Percentiles rank a stretch among this genome's conserved stretches.
phyloP scores from a whole-genome alignment of 2,113 vertebrate species.

The Bombycilla garrulus region DNA sequence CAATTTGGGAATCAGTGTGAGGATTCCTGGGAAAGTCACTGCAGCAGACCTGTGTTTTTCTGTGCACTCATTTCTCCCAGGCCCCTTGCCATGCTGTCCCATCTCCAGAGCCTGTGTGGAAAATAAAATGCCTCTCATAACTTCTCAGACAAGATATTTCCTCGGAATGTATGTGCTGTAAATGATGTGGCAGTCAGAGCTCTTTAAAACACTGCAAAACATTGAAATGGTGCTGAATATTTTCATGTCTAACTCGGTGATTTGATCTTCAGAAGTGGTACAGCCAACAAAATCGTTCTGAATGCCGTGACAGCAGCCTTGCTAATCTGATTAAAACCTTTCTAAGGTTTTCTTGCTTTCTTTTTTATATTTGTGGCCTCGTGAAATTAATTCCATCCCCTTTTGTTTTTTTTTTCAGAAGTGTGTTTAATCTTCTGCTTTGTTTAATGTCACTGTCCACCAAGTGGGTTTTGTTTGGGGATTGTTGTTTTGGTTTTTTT shows the following conservation, averaged over 20 bases:
- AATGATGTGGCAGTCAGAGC: neutral
- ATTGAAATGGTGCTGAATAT: neutral
- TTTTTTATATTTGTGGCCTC: neutral
- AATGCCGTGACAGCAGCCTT: neutral
- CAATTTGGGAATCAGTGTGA: neutral
- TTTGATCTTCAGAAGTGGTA: neutral
- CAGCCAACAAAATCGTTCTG: neutral
- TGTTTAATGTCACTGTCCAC: neutral
- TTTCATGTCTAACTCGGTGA: neutral
- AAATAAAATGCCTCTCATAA: neutral
- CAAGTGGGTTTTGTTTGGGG: neutral
- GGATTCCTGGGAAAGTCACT: neutral
- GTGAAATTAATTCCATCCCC: neutral
- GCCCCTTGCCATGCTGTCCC: neutral
- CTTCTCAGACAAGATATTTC: neutral
- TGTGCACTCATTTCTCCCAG: neutral
- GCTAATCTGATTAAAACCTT: constrained; percentile 10
- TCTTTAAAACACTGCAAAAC: neutral
- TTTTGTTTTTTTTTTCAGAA: neutral
- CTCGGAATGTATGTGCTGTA: neutral
- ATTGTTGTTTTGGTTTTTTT: neutral
- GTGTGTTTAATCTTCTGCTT: neutral
- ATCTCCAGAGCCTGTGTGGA: neutral
- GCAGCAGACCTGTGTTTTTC: neutral
- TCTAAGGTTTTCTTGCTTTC: neutral